A percentile compares a stretch with the other conserved stretches of the same genome.
Evolutionary conservation across 2,797 vertebrate species (phyloP).

Genomic region (Petrocephalus sullivani): DNA sequence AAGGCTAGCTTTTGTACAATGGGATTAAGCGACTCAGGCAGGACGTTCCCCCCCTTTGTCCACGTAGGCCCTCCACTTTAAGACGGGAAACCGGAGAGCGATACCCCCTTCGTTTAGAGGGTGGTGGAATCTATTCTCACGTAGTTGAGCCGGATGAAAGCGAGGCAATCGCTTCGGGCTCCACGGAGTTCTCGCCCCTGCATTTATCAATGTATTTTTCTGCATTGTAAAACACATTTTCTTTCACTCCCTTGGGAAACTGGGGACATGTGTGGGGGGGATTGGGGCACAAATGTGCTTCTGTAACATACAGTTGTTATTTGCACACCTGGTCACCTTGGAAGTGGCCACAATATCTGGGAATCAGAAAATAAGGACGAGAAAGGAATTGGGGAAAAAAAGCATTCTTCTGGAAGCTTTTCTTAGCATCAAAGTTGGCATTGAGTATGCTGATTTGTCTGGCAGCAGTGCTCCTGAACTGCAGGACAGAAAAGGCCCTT

Average conservation of each 20-base stretch:
- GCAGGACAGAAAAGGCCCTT: slow-evolving; percentile 12
- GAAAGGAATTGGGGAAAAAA: not conserved
- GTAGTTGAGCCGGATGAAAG: slow-evolving; percentile 1
- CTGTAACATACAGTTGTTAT: not conserved
- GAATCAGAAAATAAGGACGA: not conserved
- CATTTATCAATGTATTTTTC: slow-evolving; percentile 11
- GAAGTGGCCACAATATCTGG: not conserved
- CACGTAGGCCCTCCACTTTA: not conserved
- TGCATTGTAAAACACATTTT: not conserved
- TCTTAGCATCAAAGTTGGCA: slow-evolving; percentile 7
- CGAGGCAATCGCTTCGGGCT: not conserved
- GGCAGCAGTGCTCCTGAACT: slow-evolving; percentile 10
- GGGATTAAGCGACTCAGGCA: slow-evolving; percentile 56
- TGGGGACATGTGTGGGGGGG: not conserved
- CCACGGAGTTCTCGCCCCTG: not conserved
- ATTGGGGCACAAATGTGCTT: not conserved
- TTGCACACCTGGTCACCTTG: not conserved
- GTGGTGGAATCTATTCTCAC: not conserved
- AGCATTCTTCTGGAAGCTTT: not conserved
- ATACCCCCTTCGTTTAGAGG: not conserved
- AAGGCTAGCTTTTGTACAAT: slow-evolving; percentile 53
- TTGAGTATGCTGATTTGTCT: not conserved
- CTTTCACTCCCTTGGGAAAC: not conserved
- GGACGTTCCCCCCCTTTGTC: slow-evolving; percentile 1
- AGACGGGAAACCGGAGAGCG: not conserved